Percentiles rank a stretch among this genome's conserved stretches.
Evolutionary conservation across 2,888 invertebrate species (phyloP).

Genomic region (Pediacus dermestoides): DNA sequence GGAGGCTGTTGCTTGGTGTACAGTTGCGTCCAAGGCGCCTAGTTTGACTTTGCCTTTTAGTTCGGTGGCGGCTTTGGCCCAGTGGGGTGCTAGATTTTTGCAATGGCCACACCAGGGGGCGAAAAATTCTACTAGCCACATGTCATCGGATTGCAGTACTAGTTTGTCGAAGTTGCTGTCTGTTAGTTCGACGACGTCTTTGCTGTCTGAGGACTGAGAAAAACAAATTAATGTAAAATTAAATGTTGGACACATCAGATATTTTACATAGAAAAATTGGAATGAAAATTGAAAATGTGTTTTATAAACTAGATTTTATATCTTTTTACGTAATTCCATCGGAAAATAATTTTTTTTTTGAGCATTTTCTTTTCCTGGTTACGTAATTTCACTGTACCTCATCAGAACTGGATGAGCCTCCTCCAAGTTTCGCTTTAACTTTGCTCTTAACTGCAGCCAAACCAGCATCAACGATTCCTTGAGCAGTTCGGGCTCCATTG

Average conservation of each 20-base stretch:
- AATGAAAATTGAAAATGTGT: not conserved
- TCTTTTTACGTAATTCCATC: no score
- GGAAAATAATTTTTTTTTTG: no score
- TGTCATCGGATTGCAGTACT: slow-evolving; percentile 88
- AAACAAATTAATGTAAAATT: not conserved
- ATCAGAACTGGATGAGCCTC: slow-evolving; percentile 45
- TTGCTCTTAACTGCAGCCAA: slow-evolving; percentile 74
- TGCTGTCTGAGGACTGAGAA: slow-evolving; percentile 43
- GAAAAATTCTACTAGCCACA: slow-evolving; percentile 98
- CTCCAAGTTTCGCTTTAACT: slow-evolving; percentile 67
- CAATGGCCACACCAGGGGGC: slow-evolving; percentile 98
- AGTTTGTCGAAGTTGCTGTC: slow-evolving; percentile 92
- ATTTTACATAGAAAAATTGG: not conserved
- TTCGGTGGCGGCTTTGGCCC: slow-evolving; percentile 91
- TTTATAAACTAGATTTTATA: no score
- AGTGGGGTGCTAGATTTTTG: slow-evolving; percentile 93
- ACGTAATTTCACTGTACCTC: slow-evolving; percentile 24
- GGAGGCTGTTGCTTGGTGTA: slow-evolving; percentile 75
- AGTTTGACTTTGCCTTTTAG: slow-evolving; percentile 95
- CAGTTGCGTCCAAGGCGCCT: slow-evolving; percentile 95
- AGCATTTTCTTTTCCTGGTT: not conserved
- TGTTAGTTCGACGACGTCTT: slow-evolving; percentile 86
- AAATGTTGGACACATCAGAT: not conserved
- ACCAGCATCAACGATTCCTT: slow-evolving; percentile 80
- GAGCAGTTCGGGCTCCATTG: slow-evolving; percentile 80